Conservation (phyloP, 2,888 invertebrate genomes). For the Neocrepidodera transversa region DNA sequence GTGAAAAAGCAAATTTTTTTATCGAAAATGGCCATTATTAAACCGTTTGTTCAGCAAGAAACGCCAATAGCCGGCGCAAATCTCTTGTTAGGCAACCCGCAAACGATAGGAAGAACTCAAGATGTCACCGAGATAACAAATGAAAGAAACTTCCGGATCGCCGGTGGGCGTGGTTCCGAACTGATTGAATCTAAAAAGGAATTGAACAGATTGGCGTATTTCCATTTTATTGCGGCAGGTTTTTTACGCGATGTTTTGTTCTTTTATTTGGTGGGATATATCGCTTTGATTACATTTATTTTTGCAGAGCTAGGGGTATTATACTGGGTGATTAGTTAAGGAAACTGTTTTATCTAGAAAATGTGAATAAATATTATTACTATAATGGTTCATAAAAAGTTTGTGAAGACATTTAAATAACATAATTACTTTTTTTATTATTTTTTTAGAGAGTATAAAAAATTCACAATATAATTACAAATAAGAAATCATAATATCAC, state of each 20-base stretch:
- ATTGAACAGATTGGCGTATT: slow-evolving; percentile 49
- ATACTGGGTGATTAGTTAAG: too few species aligned
- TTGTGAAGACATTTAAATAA: too few species aligned
- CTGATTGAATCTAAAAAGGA: slow-evolving; percentile 52
- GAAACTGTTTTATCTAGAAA: too few species aligned
- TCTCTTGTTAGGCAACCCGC: slow-evolving; percentile 55
- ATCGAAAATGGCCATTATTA: slow-evolving; percentile 57
- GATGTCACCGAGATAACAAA: slow-evolving; percentile 56
- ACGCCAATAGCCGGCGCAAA: slow-evolving; percentile 55
- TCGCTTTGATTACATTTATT: slow-evolving; percentile 21
- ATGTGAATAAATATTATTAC: too few species aligned
- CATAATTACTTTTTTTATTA: too few species aligned
- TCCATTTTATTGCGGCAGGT: slow-evolving; percentile 40
- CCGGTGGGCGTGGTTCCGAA: slow-evolving; percentile 51
- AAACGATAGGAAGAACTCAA: slow-evolving; percentile 51
- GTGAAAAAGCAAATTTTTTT: slow-evolving; percentile 49
- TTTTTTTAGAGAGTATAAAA: too few species aligned
- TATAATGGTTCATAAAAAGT: too few species aligned
- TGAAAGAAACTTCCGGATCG: slow-evolving; percentile 51
- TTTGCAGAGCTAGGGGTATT: slow-evolving; percentile 1
- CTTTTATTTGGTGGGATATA: slow-evolving; percentile 6
- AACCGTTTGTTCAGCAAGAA: slow-evolving; percentile 61
- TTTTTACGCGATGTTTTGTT: slow-evolving; percentile 18
- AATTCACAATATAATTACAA: too few species aligned
- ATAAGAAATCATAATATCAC: too few species aligned